Evolutionary conservation across 2,888 invertebrate genomes (phyloP), one percentile per base, ranked within the genome.

Genomic region (Tipula vernalis): DNA sequence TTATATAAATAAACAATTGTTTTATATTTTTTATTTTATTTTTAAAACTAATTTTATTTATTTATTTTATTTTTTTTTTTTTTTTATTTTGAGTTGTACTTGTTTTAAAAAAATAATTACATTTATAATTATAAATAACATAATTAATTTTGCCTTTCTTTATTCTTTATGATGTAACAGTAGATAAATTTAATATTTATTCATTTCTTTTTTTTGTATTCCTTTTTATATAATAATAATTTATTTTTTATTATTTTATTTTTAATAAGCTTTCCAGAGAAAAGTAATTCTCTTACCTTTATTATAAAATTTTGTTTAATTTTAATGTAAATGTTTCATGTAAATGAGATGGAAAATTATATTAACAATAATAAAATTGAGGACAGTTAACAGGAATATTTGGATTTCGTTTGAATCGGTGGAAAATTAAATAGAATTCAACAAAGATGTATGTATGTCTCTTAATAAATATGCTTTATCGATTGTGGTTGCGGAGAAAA

Each of bases 81-180:
- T 47, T 47, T 47, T 47, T 8, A 5, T 28, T 71, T 71, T 71
- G 12, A 71, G 71, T 71, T 71, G 71, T 71, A 71, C 71, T 71
- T 28, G 71, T 71, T 71, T 71, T 71, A 71, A 71, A 71, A 71
- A 71, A 71, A 71, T 71, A 71, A 71, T 71, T 71, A 71, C 71
- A 71, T 71, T 71, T 71, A 71, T 71, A 71, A 71, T 71, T 71
- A 71, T 71, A 71, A 71, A 71, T 71, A 71, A 71, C 71, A 71
- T 71, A 12, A 71, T 71, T 71, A 28, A 71, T 71, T 71, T 28
- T 10, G 10, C 28, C n/a, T 51, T 51, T 51, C 2, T 71, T 71
- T 71, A 28, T 71, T 28, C 10, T 71, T 71, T 71, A 18, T 71
- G 71, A 28, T 71, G 28, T 71, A 71, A 71, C 71, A 71, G 71